phyloP scores from a whole-genome alignment of 2,113 vertebrate species.

The Phasianus colchicus region DNA sequence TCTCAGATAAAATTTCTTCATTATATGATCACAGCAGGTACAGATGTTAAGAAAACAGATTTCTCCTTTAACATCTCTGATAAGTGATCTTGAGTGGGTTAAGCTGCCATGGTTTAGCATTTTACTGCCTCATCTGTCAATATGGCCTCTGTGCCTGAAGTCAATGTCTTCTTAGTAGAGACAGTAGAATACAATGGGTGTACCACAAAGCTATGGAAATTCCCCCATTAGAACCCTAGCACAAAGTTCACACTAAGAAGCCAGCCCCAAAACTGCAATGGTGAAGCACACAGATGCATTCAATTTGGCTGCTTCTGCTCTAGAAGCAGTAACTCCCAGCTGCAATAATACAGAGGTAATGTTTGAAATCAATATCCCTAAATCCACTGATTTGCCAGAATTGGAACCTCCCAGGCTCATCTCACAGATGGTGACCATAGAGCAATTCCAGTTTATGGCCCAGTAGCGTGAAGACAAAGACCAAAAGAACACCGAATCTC shows the following conservation, averaged over 20 bases:
- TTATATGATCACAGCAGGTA: not conserved
- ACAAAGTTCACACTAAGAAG: not conserved
- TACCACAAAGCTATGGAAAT: not conserved
- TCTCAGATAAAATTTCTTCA: slow-evolving; percentile 8
- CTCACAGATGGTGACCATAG: not conserved
- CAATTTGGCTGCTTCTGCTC: not conserved
- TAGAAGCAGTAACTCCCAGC: not conserved
- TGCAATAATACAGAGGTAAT: not conserved
- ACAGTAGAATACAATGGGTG: not conserved
- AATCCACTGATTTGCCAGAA: not conserved
- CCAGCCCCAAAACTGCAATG: not conserved
- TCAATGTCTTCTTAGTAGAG: not conserved
- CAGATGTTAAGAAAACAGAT: slow-evolving; percentile 33
- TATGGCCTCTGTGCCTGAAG: not conserved
- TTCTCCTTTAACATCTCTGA: not conserved
- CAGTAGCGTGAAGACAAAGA: not conserved
- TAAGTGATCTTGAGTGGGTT: not conserved
- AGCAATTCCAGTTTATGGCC: not conserved
- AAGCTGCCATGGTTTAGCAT: not conserved
- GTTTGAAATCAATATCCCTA: not conserved
- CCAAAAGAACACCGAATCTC: not conserved
- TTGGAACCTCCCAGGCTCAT: not conserved
- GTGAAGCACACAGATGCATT: not conserved
- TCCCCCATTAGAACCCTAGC: not conserved
- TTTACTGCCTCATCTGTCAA: not conserved